phyloP scores from a whole-genome alignment of 2,797 vertebrate genomes.

The Pangasius macronema region DNA sequence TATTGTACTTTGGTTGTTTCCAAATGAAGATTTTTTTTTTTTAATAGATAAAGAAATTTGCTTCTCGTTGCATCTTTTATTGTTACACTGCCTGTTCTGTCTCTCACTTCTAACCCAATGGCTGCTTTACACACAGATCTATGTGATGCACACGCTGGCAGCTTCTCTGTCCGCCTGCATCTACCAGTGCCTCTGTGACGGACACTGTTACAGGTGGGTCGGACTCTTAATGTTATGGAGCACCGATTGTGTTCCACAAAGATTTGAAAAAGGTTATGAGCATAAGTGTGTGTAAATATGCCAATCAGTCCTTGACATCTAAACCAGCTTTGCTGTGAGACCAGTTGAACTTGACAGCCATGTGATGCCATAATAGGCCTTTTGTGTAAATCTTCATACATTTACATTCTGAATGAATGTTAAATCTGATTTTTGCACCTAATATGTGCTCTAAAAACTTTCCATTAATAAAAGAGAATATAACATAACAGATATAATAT shows the following conservation, averaged over 20 bases:
- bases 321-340: background rate
- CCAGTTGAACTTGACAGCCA: background rate
- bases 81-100: background rate
- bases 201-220: constrained; percentile 88
- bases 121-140: constrained; percentile 77
- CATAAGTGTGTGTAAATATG: background rate
- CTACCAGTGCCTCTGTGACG: constrained; percentile 96
- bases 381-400: background rate
- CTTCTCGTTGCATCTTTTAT: background rate
- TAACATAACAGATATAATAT: no score
- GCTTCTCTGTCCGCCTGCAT: constrained; percentile 97
- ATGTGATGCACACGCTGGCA: constrained; percentile 94
- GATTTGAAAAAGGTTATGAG: background rate
- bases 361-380: background rate
- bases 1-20: background rate
- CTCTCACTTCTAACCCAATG: constrained; percentile 38
- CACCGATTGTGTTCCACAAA: background rate
- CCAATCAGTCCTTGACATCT: background rate
- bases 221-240: background rate
- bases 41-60: background rate
- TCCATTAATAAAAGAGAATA: background rate
- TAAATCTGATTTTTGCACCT: background rate
- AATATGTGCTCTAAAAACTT: background rate
- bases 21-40: background rate
- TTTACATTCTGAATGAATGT: background rate